Percentiles rank a stretch among this genome's conserved stretches.
Evolutionary conservation across 2,113 vertebrate genomes (phyloP).

Genomic region (Solenodon paradoxus): DNA sequence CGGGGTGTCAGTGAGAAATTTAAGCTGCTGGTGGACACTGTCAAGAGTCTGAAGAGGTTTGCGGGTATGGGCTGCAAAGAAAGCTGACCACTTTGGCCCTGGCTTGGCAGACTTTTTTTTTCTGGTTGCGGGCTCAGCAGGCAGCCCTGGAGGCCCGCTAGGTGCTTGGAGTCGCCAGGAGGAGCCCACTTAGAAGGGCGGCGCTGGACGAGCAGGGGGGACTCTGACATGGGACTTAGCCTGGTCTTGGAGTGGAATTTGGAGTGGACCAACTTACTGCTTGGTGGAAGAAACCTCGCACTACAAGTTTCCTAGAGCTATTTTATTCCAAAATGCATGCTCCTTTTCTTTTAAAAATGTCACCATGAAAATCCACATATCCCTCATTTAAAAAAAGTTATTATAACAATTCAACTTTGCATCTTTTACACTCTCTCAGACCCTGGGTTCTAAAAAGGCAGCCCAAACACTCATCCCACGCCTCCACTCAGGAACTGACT

Average conservation of each 20-base stretch:
- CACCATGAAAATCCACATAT: not conserved
- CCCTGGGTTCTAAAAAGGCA: not conserved
- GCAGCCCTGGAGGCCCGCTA: not conserved
- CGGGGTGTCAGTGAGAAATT: not conserved
- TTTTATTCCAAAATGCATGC: not conserved
- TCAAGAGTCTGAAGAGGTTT: not conserved
- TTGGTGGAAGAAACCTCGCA: not conserved
- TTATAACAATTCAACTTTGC: not conserved
- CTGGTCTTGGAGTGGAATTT: not conserved
- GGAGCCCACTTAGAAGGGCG: no score
- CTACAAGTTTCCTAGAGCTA: not conserved
- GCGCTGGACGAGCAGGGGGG: not conserved
- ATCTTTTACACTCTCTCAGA: not conserved
- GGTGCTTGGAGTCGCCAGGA: not conserved
- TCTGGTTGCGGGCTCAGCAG: fast-evolving
- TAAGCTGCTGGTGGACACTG: no score
- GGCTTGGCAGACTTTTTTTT: not conserved
- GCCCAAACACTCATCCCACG: not conserved
- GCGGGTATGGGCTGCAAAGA: not conserved
- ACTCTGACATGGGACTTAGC: not conserved
- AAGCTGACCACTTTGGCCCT: not conserved
- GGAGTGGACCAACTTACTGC: not conserved
- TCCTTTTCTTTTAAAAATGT: not conserved
- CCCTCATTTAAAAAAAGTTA: not conserved
- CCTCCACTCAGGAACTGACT: not conserved